Evolutionary conservation across 2,888 invertebrate species (phyloP).

Genomic region (Melikaiella ostensackeni): DNA sequence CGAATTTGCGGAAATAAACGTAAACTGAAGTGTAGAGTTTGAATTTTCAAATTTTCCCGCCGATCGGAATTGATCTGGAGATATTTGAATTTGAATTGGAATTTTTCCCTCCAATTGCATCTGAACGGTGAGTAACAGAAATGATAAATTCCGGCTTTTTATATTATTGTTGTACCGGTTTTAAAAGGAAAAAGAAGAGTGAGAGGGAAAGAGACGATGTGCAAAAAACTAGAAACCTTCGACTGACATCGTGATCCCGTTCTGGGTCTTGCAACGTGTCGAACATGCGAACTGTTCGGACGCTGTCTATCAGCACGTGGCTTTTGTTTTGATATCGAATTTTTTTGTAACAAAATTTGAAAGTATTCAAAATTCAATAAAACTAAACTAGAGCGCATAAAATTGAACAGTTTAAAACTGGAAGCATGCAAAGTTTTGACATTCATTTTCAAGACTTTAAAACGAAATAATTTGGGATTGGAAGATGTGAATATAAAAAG

Average conservation of each 20-base stretch:
- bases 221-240: slow-evolving; percentile 51
- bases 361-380: no score
- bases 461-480: no score
- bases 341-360: not conserved
- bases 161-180: not conserved
- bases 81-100: slow-evolving; percentile 7
- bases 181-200: slow-evolving; percentile 42
- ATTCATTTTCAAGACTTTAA: no score
- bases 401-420: no score
- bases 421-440: no score
- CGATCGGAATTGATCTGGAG: slow-evolving; percentile 11
- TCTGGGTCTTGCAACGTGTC: slow-evolving; percentile 22
- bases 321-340: slow-evolving; percentile 32
- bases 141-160: not conserved
- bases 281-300: slow-evolving; percentile 4
- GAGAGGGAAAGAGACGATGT: slow-evolving; percentile 46
- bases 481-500: no score
- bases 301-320: slow-evolving; percentile 24
- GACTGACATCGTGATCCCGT: slow-evolving; percentile 46
- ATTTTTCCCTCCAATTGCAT: slow-evolving; percentile 6
- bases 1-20: not conserved
- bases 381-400: no score
- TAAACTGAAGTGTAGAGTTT: not conserved
- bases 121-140: slow-evolving; percentile 2
- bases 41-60: not conserved